Conservation (phyloP, 1,140 invertebrate species). For the Galleria mellonella region DNA sequence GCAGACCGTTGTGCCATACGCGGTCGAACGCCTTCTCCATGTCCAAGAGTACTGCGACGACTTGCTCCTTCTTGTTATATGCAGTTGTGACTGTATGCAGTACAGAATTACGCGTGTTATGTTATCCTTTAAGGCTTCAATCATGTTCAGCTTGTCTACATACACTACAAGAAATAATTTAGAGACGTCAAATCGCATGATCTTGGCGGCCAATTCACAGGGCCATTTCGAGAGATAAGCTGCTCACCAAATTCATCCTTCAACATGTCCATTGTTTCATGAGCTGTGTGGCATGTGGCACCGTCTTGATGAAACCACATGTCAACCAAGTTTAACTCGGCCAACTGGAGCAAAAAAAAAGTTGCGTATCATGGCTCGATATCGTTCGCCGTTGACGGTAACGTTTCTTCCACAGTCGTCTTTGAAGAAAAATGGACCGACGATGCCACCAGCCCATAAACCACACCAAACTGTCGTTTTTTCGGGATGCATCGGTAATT, state of each 20-base stretch:
- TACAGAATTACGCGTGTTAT: too few species aligned
- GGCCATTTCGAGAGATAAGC: background rate
- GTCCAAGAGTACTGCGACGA: too few species aligned
- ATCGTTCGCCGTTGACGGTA: conserved; percentile 34
- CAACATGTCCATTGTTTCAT: background rate
- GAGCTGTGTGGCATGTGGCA: background rate
- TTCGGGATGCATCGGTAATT: conserved; percentile 23
- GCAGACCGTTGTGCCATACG: too few species aligned
- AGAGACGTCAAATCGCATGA: background rate
- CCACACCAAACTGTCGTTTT: conserved; percentile 36
- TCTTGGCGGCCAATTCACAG: background rate
- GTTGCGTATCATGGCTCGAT: conserved; percentile 30
- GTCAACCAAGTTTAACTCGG: too few species aligned
- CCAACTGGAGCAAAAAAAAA: conserved; percentile 17
- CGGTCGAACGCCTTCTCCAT: too few species aligned
- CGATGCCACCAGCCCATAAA: conserved; percentile 28
- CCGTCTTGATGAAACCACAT: too few species aligned
- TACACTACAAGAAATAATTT: background rate
- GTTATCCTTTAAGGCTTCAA: too few species aligned
- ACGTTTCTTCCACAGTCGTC: conserved; percentile 22
- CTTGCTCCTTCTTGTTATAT: too few species aligned
- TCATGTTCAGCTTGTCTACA: too few species aligned
- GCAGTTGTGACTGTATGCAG: too few species aligned
- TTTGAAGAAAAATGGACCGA: conserved; percentile 45
- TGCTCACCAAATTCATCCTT: background rate